A percentile compares a stretch with the other conserved stretches of the same genome.
Evolutionary conservation across 1,140 invertebrate species (phyloP).

Genomic region (Lysiphlebus fabarum): DNA sequence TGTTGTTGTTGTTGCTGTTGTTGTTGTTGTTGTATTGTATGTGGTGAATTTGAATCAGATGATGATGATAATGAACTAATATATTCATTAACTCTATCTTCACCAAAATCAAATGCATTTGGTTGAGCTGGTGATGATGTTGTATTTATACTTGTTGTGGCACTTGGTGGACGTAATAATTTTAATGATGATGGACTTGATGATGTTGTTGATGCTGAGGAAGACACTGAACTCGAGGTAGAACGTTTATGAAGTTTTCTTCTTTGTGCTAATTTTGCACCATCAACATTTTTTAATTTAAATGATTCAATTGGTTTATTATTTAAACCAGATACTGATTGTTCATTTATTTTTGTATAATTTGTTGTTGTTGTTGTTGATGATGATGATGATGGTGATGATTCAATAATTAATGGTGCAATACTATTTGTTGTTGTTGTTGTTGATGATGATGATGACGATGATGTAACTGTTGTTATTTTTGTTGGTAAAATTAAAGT

Average conservation of each 20-base stretch:
- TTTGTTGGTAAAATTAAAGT: no score
- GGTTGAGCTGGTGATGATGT: slow-evolving; percentile 37
- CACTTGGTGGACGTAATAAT: slow-evolving; percentile 32
- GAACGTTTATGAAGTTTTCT: slow-evolving; percentile 65
- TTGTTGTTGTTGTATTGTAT: slow-evolving; percentile 20
- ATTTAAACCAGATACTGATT: slow-evolving; percentile 30
- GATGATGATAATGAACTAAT: slow-evolving; percentile 55
- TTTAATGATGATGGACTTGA: slow-evolving; percentile 30
- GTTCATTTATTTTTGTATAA: slow-evolving; percentile 47
- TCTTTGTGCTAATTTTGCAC: slow-evolving; percentile 69
- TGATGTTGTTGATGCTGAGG: slow-evolving; percentile 45
- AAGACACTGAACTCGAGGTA: slow-evolving; percentile 54
- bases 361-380: slow-evolving; percentile 22
- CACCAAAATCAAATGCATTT: slow-evolving; percentile 58
- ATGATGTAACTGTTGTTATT: no score
- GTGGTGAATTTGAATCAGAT: slow-evolving; percentile 44
- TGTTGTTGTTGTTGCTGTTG: slow-evolving; percentile 19
- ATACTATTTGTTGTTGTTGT: slow-evolving; percentile 41
- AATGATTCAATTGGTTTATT: slow-evolving; percentile 5
- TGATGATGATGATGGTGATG: not conserved
- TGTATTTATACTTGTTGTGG: slow-evolving; percentile 23
- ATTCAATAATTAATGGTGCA: slow-evolving; percentile 38
- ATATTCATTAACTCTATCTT: slow-evolving; percentile 58
- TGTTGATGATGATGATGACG: not conserved
- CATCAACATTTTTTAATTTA: slow-evolving; percentile 45